phyloP scores from a whole-genome alignment of 2,113 vertebrate genomes.

The Atrichornis clamosus region DNA sequence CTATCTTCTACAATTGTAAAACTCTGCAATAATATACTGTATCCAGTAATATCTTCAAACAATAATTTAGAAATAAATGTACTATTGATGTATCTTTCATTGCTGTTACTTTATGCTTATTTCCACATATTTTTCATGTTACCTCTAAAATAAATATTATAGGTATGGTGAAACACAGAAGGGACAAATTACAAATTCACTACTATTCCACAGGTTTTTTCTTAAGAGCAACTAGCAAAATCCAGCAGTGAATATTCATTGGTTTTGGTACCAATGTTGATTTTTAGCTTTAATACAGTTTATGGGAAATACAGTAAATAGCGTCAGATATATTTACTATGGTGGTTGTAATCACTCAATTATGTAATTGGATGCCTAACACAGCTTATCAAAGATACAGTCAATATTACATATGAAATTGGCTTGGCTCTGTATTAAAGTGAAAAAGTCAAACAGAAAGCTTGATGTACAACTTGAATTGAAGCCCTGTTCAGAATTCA shows the following conservation, averaged over 20 bases:
- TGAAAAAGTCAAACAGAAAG: neutral
- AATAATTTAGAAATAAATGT: neutral
- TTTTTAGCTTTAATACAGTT: neutral
- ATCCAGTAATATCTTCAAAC: neutral
- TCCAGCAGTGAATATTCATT: neutral
- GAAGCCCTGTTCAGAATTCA: neutral
- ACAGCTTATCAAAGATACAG: neutral
- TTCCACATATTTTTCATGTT: neutral
- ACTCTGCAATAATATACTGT: neutral
- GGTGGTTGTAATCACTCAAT: neutral
- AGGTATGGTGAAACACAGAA: neutral
- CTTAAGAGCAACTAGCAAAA: neutral
- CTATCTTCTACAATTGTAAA: neutral
- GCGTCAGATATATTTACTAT: neutral
- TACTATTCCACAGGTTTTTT: neutral
- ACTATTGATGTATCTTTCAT: neutral
- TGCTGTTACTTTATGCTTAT: neutral
- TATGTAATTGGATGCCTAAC: neutral
- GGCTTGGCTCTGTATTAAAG: neutral
- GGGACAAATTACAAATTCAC: neutral
- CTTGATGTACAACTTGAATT: neutral
- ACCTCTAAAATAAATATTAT: neutral
- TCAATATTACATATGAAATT: neutral
- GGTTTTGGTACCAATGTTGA: neutral
- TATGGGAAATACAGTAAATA: neutral